Evolutionary conservation across 2,113 vertebrate genomes (phyloP), one percentile per base, ranked within the genome.

Genomic region (Ariopsis seemanni): DNA sequence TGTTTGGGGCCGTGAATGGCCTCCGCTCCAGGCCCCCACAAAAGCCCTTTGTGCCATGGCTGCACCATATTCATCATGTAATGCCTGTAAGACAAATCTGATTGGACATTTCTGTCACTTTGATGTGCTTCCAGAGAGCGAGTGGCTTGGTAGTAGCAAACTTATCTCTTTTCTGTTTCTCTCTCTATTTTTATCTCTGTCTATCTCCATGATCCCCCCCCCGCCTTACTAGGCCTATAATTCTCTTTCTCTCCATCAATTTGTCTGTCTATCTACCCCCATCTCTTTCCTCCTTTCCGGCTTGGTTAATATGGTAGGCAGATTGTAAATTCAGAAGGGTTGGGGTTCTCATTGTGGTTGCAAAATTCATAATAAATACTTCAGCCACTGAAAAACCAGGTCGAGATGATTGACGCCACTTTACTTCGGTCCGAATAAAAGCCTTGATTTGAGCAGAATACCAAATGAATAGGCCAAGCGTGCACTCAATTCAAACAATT

Each of bases 21-120:
- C 94, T 92, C 94, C 90, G 94, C 95, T 95, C 92, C 91, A 92
- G 92, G 94, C 92, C 93, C 91, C 94, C 94, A 96, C 96, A 96
- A 96, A 96, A 94, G 92, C 91, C 91, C 94, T 94, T 96, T 96
- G 96, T 96, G 94, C 94, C 91, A 62, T 88, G 91, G 91, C 94
- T 92, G 93, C 94, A 95, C 95, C 95, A 95, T 96, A 96, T 96
- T 96, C 96, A 96, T 96, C 96, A 42, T 42, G 95, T 95, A 96
- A 96, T 95, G 95, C 95, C 95, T 96, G 95, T 95, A 96, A 96
- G 95, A 96, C 95, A 96, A 96, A 96, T 96, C 95, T 96, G 95
- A 96, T 96, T 96, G 95, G 95, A 96, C 95, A 93, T 95, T 94
- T 95, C 93, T 95, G 94, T 95, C 95, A 96, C 95, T 96, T 96